Evolutionary conservation across 1,140 invertebrate species (phyloP), one percentile per base, ranked within the genome.

Genomic region (Elysia chlorotica): DNA sequence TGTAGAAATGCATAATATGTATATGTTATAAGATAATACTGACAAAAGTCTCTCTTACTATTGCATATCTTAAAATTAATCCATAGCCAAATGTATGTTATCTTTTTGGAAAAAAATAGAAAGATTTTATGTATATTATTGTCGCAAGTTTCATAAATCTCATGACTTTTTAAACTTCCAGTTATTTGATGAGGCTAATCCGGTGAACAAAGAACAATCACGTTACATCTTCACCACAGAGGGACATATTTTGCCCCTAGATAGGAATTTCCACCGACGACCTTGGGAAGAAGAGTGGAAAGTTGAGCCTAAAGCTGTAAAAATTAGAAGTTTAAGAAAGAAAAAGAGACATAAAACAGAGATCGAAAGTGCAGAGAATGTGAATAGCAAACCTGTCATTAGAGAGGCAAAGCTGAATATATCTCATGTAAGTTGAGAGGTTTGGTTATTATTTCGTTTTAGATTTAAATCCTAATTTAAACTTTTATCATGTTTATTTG

Each of bases 151-250:
- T n/a, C n/a, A n/a, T n/a, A n/a, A n/a, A n/a, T n/a, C n/a, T n/a
- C n/a, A n/a, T n/a, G n/a, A n/a, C n/a, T n/a, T n/a, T n/a, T n/a
- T n/a, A n/a, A n/a, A n/a, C n/a, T n/a, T n/a, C 59, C 85, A 92
- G 92, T 82, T 93, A 30, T 93, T 93, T 88, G 92, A 93, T 81
- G 85, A 87, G 70, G 89, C 91, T 57, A 92, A 93, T 83, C 90
- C 90, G 65, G 76, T 92, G 0, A 93, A 93, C 83, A 87, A 87
- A 66, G 81, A 91, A 41, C 87, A 89, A 48, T 86, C 88, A 28
- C 81, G 88, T 28, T 91, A 91, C 78, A 74, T 93, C 17, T 93
- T 93, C 79, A 91, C 90, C 5, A 93, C 92, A 6, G 91, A 93
- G 83, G 92, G 92, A 2, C 92, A 93, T 79, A 77, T 92, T 23